Conservation (phyloP, 2,888 invertebrate genomes). For the Leptinotarsa haldemani region DNA sequence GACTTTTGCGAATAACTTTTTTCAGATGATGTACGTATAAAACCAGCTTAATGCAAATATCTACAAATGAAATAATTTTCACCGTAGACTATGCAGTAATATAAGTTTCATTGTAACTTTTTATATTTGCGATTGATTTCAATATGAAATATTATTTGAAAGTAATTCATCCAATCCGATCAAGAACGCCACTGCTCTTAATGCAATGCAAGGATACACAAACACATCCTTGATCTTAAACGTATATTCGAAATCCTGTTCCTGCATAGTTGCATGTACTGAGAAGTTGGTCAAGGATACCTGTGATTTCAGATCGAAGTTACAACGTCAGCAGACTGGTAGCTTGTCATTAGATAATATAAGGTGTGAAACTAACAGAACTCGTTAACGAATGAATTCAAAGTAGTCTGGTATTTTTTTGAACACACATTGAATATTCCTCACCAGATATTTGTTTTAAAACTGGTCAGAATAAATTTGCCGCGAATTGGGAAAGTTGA, state of each 20-base stretch:
- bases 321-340: slow-evolving; percentile 10
- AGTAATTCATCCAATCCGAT: neutral
- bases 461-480: neutral
- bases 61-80: too few species aligned
- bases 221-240: slow-evolving; percentile 25
- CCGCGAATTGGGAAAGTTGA: too few species aligned
- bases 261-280: slow-evolving; percentile 36
- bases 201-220: slow-evolving; percentile 13
- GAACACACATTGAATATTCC: neutral
- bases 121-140: too few species aligned
- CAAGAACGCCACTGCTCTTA: slow-evolving; percentile 2
- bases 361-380: slow-evolving; percentile 7
- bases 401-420: neutral
- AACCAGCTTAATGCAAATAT: too few species aligned
- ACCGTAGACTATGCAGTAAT: too few species aligned
- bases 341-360: slow-evolving; percentile 13
- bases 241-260: slow-evolving; percentile 38
- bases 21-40: too few species aligned
- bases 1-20: too few species aligned
- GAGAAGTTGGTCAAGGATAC: slow-evolving; percentile 38
- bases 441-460: neutral
- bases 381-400: neutral
- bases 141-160: neutral
- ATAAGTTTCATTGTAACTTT: too few species aligned
- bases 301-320: slow-evolving; percentile 19